A percentile compares a stretch with the other conserved stretches of the same genome.
These are phyloP conservation scores for Rhagophthalmus giganteus DNA, from an alignment of 2,888 invertebrate species.

Conservation along the genomic window DNA sequence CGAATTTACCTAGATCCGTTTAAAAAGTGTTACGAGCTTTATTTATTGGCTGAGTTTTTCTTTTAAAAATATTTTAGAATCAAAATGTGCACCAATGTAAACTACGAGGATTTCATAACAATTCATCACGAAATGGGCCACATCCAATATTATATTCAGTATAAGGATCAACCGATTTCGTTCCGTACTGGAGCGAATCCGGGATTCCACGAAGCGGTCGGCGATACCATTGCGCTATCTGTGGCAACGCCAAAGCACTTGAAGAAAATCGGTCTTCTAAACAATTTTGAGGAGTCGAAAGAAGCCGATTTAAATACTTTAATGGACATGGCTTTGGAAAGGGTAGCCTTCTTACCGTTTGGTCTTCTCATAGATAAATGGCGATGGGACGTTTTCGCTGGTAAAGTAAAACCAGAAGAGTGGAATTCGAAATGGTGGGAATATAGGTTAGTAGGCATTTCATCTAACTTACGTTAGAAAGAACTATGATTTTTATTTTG, in stretches of 20 bases:
- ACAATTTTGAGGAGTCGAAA: slow-evolving; percentile 46
- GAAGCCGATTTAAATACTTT: slow-evolving; percentile 57
- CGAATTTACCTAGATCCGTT: no score
- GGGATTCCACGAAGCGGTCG: slow-evolving; percentile 67
- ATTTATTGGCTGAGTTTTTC: no score
- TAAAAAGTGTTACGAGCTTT: no score
- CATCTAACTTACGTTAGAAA: no score
- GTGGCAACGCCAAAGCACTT: slow-evolving; percentile 59
- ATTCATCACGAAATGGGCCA: slow-evolving; percentile 77
- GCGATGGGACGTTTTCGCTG: slow-evolving; percentile 61
- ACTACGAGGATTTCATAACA: slow-evolving; percentile 62
- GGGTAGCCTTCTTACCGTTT: slow-evolving; percentile 61
- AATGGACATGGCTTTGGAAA: slow-evolving; percentile 55
- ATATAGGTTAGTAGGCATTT: slow-evolving; percentile 6
- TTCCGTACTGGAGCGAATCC: slow-evolving; percentile 60
- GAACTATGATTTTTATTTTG: no score
- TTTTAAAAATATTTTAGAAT: no score
- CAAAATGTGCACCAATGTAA: slow-evolving; percentile 61
- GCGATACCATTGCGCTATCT: slow-evolving; percentile 64
- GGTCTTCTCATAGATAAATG: slow-evolving; percentile 61
- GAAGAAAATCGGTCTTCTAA: slow-evolving; percentile 54
- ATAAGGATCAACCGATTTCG: slow-evolving; percentile 59
- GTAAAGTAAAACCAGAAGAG: slow-evolving; percentile 48
- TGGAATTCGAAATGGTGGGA: slow-evolving; percentile 56
- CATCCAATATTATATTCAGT: slow-evolving; percentile 66